These are phyloP conservation scores for Diarsia mendica DNA, from an alignment of 2,888 invertebrate genomes.

Conservation along the genomic window DNA sequence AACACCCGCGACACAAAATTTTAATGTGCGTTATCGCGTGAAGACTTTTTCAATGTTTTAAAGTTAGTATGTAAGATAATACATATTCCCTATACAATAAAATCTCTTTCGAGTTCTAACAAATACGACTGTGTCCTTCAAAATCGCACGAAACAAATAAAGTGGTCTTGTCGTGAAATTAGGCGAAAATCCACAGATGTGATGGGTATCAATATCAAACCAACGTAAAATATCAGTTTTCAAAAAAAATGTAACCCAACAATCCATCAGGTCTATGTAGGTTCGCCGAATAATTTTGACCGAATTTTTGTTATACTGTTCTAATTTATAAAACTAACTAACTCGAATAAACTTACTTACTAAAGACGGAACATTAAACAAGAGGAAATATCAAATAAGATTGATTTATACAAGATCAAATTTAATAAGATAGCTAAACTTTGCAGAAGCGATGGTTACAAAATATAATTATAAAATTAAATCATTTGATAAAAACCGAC, in stretches of 20 bases:
- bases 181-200: background rate
- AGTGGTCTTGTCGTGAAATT: background rate
- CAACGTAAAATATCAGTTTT: background rate
- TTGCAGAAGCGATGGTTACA: background rate
- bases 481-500: background rate
- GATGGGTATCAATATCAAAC: background rate
- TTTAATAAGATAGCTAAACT: background rate
- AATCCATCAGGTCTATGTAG: background rate
- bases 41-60: background rate
- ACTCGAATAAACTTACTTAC: background rate
- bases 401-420: background rate
- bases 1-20: constrained; percentile 61
- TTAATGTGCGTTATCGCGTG: background rate
- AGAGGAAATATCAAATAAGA: background rate
- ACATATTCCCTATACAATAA: background rate
- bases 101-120: background rate
- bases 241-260: no score
- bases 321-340: background rate
- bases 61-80: background rate
- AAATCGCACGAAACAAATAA: background rate
- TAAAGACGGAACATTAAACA: background rate
- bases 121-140: background rate
- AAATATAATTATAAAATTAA: background rate
- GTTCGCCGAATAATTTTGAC: background rate
- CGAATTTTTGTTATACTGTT: background rate